These are phyloP conservation scores for Salvator merianae DNA, from an alignment of 2,113 vertebrate species.

Conservation along the genomic window DNA sequence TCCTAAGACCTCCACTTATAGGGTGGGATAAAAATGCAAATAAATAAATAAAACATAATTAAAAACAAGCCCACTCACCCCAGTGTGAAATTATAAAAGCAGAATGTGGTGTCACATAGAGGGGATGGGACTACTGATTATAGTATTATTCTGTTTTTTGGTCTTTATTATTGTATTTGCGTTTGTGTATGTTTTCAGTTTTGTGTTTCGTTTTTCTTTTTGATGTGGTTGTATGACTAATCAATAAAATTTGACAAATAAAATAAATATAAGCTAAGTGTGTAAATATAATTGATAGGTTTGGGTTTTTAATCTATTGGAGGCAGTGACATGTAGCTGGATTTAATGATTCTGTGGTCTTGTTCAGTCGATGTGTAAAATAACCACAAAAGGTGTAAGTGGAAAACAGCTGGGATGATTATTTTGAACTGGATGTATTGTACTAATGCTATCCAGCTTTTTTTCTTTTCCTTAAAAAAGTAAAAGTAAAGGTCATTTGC, in stretches of 20 bases:
- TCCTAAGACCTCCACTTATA: neutral
- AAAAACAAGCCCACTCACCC: too few relatives aligned
- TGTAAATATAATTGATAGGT: too few relatives aligned
- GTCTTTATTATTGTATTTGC: neutral
- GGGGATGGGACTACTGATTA: too few relatives aligned
- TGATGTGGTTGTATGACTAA: too few relatives aligned
- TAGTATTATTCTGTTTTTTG: too few relatives aligned
- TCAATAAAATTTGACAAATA: too few relatives aligned
- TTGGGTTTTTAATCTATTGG: neutral
- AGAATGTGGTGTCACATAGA: too few relatives aligned
- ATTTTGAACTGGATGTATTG: neutral
- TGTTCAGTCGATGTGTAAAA: conserved; percentile 27
- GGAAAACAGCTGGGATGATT: conserved; percentile 38
- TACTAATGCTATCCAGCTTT: conserved; percentile 41
- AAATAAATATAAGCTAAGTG: too few relatives aligned
- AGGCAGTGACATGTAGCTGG: neutral
- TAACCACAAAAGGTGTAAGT: conserved; percentile 4
- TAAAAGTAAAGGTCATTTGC: conserved; percentile 6
- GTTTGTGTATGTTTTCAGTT: neutral
- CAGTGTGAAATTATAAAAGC: too few relatives aligned
- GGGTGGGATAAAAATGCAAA: too few relatives aligned
- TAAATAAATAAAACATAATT: too few relatives aligned
- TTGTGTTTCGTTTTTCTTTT: too few relatives aligned
- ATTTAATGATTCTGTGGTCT: conserved; percentile 19
- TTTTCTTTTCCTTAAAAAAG: conserved; percentile 15